A percentile compares a stretch with the other conserved stretches of the same genome.
Conservation (phyloP, 2,888 invertebrate genomes). For the Scelioninae gen. 2 region DNA sequence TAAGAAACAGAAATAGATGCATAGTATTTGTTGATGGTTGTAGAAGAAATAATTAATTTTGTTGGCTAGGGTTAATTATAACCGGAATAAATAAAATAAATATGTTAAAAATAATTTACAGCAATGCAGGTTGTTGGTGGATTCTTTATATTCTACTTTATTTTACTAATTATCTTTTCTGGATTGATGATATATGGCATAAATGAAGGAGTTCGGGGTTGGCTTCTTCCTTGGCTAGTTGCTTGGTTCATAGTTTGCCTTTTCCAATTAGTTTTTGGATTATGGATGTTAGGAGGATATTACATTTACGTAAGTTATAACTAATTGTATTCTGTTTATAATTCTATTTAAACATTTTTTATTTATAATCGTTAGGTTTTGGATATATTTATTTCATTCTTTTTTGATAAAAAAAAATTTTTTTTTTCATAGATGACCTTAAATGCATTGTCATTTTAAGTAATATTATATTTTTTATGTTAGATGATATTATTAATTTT, state of each 20-base stretch:
- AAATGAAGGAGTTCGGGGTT: slow-evolving; percentile 84
- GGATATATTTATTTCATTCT: too few relatives aligned
- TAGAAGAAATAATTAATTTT: too few relatives aligned
- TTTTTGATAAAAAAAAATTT: too few relatives aligned
- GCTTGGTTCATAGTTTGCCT: slow-evolving; percentile 82
- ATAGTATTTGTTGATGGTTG: too few relatives aligned
- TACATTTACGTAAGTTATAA: slow-evolving; percentile 89
- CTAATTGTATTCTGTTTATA: slow-evolving; percentile 8
- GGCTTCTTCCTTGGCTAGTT: slow-evolving; percentile 88
- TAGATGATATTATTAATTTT: too few relatives aligned
- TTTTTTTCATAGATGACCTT: too few relatives aligned
- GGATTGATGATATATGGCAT: slow-evolving; percentile 81
- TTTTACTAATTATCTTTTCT: slow-evolving; percentile 78
- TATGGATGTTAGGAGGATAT: slow-evolving; percentile 92
- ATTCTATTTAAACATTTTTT: too few relatives aligned
- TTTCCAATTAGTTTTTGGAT: slow-evolving; percentile 87
- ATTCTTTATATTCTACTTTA: slow-evolving; percentile 79
- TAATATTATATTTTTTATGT: too few relatives aligned
- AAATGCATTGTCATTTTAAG: too few relatives aligned
- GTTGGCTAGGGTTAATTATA: too few relatives aligned
- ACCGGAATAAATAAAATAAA: too few relatives aligned
- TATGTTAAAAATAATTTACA: slow-evolving; percentile 70
- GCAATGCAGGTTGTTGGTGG: slow-evolving; percentile 85
- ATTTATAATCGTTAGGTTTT: not conserved
- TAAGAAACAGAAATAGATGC: too few relatives aligned